phyloP scores from a whole-genome alignment of 2,888 invertebrate genomes.

The Cryptus viduatorius region DNA sequence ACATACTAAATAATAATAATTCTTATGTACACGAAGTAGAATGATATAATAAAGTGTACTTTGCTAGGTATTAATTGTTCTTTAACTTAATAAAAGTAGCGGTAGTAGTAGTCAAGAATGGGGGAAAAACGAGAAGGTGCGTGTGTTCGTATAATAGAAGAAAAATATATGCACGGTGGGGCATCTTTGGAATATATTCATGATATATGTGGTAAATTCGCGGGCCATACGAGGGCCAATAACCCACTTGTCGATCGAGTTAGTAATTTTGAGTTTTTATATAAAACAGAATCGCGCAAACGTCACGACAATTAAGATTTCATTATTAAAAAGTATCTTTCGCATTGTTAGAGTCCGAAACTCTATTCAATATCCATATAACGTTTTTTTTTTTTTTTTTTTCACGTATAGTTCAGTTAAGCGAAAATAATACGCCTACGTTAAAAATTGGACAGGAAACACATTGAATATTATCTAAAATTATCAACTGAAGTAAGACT shows the following conservation, averaged over 20 bases:
- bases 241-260: not conserved
- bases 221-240: not conserved
- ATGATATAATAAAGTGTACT: slow-evolving; percentile 78
- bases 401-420: not conserved
- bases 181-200: no score
- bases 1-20: slow-evolving; percentile 82
- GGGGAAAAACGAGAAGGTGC: slow-evolving; percentile 20
- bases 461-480: slow-evolving; percentile 48
- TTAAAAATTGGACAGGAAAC: slow-evolving; percentile 3
- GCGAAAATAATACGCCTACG: not conserved
- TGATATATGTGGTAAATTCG: not conserved
- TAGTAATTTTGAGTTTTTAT: slow-evolving; percentile 22
- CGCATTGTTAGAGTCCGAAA: slow-evolving; percentile 1
- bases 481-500: slow-evolving; percentile 64
- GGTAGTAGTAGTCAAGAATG: slow-evolving; percentile 63
- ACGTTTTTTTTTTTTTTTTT: not conserved
- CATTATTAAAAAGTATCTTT: slow-evolving; percentile 14
- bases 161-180: not conserved
- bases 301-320: slow-evolving; percentile 8
- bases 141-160: slow-evolving; percentile 40
- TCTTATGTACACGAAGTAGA: slow-evolving; percentile 80
- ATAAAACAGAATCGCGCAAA: slow-evolving; percentile 16
- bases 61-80: slow-evolving; percentile 74
- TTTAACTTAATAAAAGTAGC: slow-evolving; percentile 75
- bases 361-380: not conserved